These are phyloP conservation scores for Capitella teleta DNA, from an alignment of 1,140 invertebrate species.

Conservation along the genomic window DNA sequence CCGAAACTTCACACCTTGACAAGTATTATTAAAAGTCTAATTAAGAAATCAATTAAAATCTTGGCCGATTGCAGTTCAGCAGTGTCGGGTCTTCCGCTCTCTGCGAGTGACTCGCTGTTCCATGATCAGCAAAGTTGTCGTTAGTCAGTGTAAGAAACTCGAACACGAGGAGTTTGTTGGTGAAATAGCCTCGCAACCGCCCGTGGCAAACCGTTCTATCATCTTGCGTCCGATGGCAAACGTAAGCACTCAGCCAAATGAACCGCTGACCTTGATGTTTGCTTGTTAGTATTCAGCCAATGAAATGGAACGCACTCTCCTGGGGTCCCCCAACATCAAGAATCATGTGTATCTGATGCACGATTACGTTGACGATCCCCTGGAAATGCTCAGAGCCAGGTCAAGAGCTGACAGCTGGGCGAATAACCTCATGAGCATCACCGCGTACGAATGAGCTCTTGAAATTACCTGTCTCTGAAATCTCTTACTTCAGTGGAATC, in stretches of 20 bases:
- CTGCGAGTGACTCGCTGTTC: slow-evolving; percentile 5
- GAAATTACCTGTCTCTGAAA: not conserved
- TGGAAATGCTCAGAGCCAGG: slow-evolving; percentile 14
- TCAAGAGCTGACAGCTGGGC: slow-evolving; percentile 13
- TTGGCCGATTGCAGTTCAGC: not conserved
- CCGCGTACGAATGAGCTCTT: slow-evolving; percentile 8
- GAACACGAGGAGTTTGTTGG: slow-evolving; percentile 13
- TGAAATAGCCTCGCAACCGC: slow-evolving; percentile 10
- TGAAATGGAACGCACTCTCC: slow-evolving; percentile 12
- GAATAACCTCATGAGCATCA: slow-evolving; percentile 13
- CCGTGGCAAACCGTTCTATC: slow-evolving; percentile 13
- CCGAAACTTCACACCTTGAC: too few relatives aligned
- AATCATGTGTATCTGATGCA: slow-evolving; percentile 18
- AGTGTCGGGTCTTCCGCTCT: not conserved
- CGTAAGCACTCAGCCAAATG: slow-evolving; percentile 2
- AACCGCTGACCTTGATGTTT: not conserved
- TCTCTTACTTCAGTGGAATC: not conserved
- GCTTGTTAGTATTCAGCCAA: slow-evolving; percentile 13
- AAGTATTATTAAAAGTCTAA: not conserved
- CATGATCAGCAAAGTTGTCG: slow-evolving; percentile 16
- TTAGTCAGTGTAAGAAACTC: slow-evolving; percentile 20
- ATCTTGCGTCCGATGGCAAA: slow-evolving; percentile 18
- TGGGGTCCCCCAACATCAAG: slow-evolving; percentile 10
- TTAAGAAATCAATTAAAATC: not conserved
- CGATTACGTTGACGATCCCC: slow-evolving; percentile 15